Conservation (phyloP, 1,140 invertebrate genomes). For the Zaprionus africanus region DNA sequence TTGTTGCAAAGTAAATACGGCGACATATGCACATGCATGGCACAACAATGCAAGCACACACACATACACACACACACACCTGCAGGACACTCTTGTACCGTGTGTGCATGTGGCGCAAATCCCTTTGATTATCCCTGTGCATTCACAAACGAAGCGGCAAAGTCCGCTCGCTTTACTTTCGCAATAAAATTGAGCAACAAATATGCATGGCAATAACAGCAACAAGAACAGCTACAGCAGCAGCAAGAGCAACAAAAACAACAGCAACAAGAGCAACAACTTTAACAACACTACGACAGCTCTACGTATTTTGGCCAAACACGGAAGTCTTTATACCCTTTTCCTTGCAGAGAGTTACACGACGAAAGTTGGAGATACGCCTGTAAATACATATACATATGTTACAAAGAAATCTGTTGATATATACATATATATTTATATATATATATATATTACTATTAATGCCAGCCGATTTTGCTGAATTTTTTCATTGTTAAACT, state of each 20-base stretch:
- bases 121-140: conserved; percentile 57
- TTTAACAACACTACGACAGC: background rate
- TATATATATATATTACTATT: no score
- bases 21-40: conserved; percentile 13
- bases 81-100: background rate
- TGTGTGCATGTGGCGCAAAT: conserved; percentile 47
- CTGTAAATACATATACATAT: no score
- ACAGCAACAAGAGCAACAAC: background rate
- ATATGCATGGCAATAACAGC: conserved; percentile 43
- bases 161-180: conserved; percentile 45
- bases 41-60: conserved; percentile 2
- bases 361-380: no score
- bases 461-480: no score
- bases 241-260: background rate
- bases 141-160: conserved; percentile 48
- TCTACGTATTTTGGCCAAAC: background rate
- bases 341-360: background rate
- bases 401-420: background rate
- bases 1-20: conserved; percentile 40
- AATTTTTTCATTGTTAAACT: no score
- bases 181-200: conserved; percentile 56
- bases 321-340: background rate
- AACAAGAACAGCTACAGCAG: conserved; percentile 18
- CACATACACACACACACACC: conserved; percentile 7
- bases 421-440: no score